A percentile compares a stretch with the other conserved stretches of the same genome.
Evolutionary conservation across 2,888 invertebrate species (phyloP).

Genomic region (Petrolisthes cinctipes): DNA sequence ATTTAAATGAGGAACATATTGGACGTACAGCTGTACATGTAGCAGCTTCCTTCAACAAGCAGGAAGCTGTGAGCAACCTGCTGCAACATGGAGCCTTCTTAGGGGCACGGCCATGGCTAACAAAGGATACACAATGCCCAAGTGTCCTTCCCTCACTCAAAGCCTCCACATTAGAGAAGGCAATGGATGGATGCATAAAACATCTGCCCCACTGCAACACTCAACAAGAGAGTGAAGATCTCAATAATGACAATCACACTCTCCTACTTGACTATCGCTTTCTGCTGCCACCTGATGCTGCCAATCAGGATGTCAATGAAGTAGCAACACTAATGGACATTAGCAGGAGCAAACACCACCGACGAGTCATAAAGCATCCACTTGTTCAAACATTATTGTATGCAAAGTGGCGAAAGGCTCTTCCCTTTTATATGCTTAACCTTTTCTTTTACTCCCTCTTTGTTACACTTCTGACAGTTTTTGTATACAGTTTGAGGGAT

Average conservation of each 20-base stretch:
- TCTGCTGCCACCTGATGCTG: conserved; percentile 45
- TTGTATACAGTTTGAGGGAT: conserved; percentile 58
- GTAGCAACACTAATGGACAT: conserved; percentile 56
- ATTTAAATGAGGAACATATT: conserved; percentile 43
- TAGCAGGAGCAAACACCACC: conserved; percentile 47
- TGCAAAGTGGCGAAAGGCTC: conserved; percentile 63
- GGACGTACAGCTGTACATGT: conserved; percentile 47
- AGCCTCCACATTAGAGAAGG: conserved; percentile 45
- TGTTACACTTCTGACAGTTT: conserved; percentile 58
- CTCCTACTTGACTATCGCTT: conserved; percentile 60
- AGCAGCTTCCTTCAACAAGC: conserved; percentile 59
- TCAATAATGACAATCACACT: conserved; percentile 46
- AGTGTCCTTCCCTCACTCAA: conserved; percentile 38
- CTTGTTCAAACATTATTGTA: conserved; percentile 59
- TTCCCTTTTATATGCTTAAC: conserved; percentile 54
- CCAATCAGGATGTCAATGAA: conserved; percentile 36
- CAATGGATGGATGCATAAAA: conserved; percentile 63
- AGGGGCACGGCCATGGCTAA: conserved; percentile 33
- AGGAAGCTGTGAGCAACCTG: conserved; percentile 56
- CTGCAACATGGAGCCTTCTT: conserved; percentile 56
- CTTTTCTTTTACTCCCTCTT: conserved; percentile 54
- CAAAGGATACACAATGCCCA: conserved; percentile 24
- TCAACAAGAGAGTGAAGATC: conserved; percentile 27
- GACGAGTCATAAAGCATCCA: conserved; percentile 57
- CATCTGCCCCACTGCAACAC: conserved; percentile 7